phyloP scores from a whole-genome alignment of 2,113 vertebrate species.

The Hyperopisus bebe region DNA sequence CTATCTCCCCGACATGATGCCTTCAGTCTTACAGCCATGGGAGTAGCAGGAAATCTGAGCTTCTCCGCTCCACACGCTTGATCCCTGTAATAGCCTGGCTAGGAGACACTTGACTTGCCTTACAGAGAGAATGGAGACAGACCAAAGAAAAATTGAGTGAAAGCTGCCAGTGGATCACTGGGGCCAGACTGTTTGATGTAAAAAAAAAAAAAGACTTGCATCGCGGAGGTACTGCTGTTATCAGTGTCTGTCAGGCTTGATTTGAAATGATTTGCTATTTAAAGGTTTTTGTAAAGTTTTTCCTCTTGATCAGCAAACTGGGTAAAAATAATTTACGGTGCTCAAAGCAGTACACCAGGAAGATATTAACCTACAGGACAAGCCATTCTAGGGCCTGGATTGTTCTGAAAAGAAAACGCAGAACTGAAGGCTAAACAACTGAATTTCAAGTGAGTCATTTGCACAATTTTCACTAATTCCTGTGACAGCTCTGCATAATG shows the following conservation, averaged over 20 bases:
- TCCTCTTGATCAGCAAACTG: background rate
- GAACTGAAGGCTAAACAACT: background rate
- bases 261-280: constrained; percentile 22
- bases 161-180: background rate
- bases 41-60: background rate
- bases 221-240: constrained; percentile 27
- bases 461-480: constrained; percentile 6
- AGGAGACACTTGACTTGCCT: background rate
- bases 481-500: constrained; percentile 2
- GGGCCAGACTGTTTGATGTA: background rate
- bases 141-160: background rate
- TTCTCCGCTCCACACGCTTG: background rate
- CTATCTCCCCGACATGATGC: background rate
- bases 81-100: background rate
- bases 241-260: constrained; percentile 33
- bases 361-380: background rate
- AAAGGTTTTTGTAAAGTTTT: constrained; percentile 26
- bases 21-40: background rate
- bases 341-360: background rate
- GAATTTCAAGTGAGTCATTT: constrained; percentile 13
- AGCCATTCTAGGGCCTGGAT: background rate
- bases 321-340: background rate
- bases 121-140: constrained; percentile 9
- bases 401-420: background rate
- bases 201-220: background rate